Evolutionary conservation across 2,888 invertebrate species (phyloP), one percentile per base, ranked within the genome.

Genomic region (Chaetogeoica ovagalla): DNA sequence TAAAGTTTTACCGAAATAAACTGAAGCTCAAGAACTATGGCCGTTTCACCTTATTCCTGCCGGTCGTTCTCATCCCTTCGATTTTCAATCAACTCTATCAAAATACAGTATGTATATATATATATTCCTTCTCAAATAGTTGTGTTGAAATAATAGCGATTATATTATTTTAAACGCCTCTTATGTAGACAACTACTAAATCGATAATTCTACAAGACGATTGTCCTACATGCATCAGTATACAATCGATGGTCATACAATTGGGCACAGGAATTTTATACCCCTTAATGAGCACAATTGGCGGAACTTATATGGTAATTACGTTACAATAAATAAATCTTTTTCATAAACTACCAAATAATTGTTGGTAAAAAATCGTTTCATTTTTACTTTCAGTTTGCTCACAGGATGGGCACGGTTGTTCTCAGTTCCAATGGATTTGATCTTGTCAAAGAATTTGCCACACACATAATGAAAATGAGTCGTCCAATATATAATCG

Each of bases 1-100:
- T 92, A 84, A 87, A 85, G 43, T 88, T 90, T 83, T 93, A 89
- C 84, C 88, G 93, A 75, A 86, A 83, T 0, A 91, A 89, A 84
- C 85, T 93, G 4, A 89, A 89, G 82, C 86, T 94, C 0, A 88
- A 88, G 0, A 84, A 85, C 0, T 89, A 88, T 85, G 93, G 92
- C 0, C 87, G 88, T 77, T 77, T 90, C 0, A 86, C 91, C 0
- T 89, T 91, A 0, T 89, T 90, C 81, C 77, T 92, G 15, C 91
- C 92, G 0, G 87, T 91, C 75, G 87, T 90, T 65, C 82, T 89
- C 6, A 85, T 91, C 84, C 92, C 94, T 13, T 89, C 89, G 13
- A 63, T 89, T 0, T 83, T 90, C n/a, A 87, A 74, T 73, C 72
- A 63, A 72, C n/a, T 79, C 0, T 77, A 60, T 59, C 71, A 68